Percentiles rank a stretch among this genome's conserved stretches.
Conservation (phyloP, 53 echinoderm and acorn worm species). For the Antedon mediterranea region DNA sequence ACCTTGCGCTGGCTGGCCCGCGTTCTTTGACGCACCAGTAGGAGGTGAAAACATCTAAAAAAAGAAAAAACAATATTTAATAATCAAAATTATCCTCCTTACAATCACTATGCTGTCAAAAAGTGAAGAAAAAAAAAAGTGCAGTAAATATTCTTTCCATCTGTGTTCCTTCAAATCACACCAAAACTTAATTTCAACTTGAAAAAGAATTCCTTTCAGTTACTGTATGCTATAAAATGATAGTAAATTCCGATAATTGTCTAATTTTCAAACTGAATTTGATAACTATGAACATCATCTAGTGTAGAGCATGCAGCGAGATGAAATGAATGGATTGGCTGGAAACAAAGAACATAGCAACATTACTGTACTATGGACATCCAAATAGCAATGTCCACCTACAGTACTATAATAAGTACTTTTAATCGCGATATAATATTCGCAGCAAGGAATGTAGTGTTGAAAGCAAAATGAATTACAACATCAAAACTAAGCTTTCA, state of each 20-base stretch:
- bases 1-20: not conserved
- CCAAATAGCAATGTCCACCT: not conserved
- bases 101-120: not conserved
- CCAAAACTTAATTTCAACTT: too few relatives aligned
- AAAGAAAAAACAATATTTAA: not conserved
- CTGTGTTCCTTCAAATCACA: not conserved
- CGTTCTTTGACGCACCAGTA: slow-evolving; percentile 20
- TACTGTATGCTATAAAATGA: too few relatives aligned
- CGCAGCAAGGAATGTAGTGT: not conserved
- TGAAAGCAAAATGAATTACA: not conserved
- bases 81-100: not conserved
- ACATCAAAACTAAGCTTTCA: not conserved
- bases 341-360: not conserved
- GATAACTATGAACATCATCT: not conserved
- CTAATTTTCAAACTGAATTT: too few relatives aligned
- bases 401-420: too few relatives aligned
- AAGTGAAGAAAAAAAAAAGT: not conserved
- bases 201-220: too few relatives aligned
- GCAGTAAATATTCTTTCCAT: not conserved
- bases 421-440: not conserved
- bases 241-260: too few relatives aligned
- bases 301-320: too few relatives aligned
- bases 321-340: not conserved
- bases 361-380: too few relatives aligned
- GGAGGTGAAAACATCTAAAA: slow-evolving; percentile 46